These are phyloP conservation scores for Heteractis magnifica DNA, from an alignment of 92 coral and sea anemone genomes.

Conservation along the genomic window DNA sequence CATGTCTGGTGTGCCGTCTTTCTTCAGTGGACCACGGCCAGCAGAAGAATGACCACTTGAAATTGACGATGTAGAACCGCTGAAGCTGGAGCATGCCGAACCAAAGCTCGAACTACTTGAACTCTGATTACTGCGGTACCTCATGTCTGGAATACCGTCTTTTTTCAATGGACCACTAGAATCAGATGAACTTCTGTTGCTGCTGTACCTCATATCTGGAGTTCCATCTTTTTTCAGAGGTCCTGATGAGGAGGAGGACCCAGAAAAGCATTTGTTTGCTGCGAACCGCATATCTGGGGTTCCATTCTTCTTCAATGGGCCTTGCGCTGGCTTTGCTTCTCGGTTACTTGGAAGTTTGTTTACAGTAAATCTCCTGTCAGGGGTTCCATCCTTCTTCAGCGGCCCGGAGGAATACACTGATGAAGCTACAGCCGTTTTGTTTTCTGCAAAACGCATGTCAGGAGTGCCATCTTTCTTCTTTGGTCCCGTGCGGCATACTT, in stretches of 20 bases:
- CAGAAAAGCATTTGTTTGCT: slow-evolving; percentile 1
- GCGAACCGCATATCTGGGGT: slow-evolving; percentile 47
- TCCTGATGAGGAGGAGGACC: slow-evolving; percentile 2
- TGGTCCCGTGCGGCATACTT: slow-evolving; percentile 19
- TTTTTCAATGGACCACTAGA: slow-evolving; percentile 42
- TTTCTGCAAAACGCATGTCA: slow-evolving; percentile 25
- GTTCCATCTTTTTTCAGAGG: slow-evolving; percentile 52
- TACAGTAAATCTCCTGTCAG: slow-evolving; percentile 27
- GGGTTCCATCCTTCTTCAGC: background rate
- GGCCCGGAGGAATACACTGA: background rate
- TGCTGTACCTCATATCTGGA: slow-evolving; percentile 31
- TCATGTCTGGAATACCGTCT: slow-evolving; percentile 68
- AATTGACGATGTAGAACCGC: background rate
- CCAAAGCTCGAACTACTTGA: background rate
- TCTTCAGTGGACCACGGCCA: slow-evolving; percentile 36
- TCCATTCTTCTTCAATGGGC: slow-evolving; percentile 46
- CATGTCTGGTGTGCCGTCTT: slow-evolving; percentile 52
- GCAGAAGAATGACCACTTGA: background rate
- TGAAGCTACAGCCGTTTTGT: background rate
- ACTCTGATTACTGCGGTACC: slow-evolving; percentile 14
- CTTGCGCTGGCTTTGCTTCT: background rate
- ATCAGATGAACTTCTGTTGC: background rate
- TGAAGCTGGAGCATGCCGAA: background rate
- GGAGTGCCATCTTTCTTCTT: slow-evolving; percentile 48
- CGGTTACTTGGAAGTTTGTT: background rate